These are phyloP conservation scores for Radopholus similis DNA, from an alignment of 1,140 invertebrate genomes.

Conservation along the genomic window DNA sequence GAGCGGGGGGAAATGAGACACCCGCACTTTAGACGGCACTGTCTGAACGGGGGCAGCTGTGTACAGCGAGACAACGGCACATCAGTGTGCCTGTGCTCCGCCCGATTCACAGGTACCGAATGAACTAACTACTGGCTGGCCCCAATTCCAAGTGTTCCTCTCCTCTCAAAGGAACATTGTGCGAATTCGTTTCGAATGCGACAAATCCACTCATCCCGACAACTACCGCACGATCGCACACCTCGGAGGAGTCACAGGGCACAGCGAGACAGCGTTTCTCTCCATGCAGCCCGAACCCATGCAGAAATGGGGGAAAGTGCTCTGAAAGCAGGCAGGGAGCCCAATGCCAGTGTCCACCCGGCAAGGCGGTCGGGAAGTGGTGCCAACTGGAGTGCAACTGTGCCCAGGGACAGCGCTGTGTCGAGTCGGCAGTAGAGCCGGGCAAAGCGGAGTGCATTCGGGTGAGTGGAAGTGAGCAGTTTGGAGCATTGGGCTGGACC, in stretches of 20 bases:
- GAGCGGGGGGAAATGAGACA: no score
- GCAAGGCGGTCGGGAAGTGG: neutral
- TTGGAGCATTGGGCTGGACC: no score
- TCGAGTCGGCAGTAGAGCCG: neutral
- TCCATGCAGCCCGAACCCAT: neutral
- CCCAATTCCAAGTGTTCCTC: no score
- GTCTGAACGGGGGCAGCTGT: constrained; percentile 14
- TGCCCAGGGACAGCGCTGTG: neutral
- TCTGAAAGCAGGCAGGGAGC: neutral
- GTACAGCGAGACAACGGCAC: neutral
- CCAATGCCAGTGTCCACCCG: neutral
- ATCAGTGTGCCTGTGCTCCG: neutral
- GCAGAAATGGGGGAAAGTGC: neutral
- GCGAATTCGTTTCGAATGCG: no score
- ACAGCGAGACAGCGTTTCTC: neutral
- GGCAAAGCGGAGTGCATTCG: neutral
- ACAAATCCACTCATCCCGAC: no score
- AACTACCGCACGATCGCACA: no score
- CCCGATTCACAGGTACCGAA: neutral
- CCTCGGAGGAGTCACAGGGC: neutral
- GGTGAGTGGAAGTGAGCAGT: no score
- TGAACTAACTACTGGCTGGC: no score
- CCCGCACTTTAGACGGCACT: neutral
- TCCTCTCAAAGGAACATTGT: no score
- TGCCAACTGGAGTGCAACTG: neutral